Evolutionary conservation across 1,140 invertebrate genomes (phyloP).

Genomic region (Papilio aristodemus): DNA sequence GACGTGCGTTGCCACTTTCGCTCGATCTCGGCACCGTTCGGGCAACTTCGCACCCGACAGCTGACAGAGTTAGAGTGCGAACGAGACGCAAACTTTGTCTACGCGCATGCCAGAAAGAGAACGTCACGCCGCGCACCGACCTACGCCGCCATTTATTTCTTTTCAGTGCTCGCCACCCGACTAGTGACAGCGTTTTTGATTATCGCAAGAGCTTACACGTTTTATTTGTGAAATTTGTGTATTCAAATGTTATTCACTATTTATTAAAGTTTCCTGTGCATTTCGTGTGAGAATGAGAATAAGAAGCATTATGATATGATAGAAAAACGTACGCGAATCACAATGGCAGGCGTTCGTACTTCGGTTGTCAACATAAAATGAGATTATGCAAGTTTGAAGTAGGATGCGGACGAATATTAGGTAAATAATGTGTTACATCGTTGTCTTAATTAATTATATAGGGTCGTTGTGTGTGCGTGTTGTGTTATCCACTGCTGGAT

Average conservation of each 20-base stretch:
- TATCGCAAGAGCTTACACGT: conserved; percentile 61
- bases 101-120: conserved; percentile 50
- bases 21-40: conserved; percentile 58
- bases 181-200: conserved; percentile 72
- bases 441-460: conserved; percentile 11
- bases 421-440: conserved; percentile 52
- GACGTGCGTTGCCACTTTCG: conserved; percentile 73
- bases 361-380: conserved; percentile 76
- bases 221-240: conserved; percentile 75
- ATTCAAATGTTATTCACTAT: conserved; percentile 59
- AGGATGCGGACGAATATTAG: conserved; percentile 72
- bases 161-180: conserved; percentile 68
- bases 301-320: conserved; percentile 44
- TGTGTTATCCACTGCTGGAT: conserved; percentile 6
- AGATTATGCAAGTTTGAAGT: conserved; percentile 77
- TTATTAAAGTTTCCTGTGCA: conserved; percentile 44
- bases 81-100: conserved; percentile 43
- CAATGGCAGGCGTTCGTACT: conserved; percentile 63
- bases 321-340: conserved; percentile 44
- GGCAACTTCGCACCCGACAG: conserved; percentile 63
- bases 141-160: conserved; percentile 73
- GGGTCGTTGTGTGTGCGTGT: conserved; percentile 6
- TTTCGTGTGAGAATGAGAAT: conserved; percentile 44
- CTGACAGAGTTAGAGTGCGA: conserved; percentile 65
- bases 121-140: conserved; percentile 59